Base-by-base conservation (phyloP, 2,113 vertebrate species). In the Mixornis gularis region DNA sequence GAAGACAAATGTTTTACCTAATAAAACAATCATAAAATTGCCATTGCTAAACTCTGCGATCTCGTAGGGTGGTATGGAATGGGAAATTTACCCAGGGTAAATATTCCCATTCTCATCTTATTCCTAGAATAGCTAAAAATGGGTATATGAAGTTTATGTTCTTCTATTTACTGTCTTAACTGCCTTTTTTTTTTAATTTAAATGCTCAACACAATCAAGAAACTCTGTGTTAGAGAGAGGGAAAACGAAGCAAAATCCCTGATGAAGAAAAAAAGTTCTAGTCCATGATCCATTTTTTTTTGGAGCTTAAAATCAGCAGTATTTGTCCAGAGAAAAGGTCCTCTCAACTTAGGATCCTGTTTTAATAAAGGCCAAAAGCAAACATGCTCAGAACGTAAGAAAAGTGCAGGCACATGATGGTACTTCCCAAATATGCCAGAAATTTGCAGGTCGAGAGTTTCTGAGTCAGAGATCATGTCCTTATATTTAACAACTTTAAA, bases 331-430 rank as follows among this genome's bases (percentile, higher is more conserved):
- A 64, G 24, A 22, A 91, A 71, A 84, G 8, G 17, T 89, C 13
- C 2, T 79, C 32, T 36, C 18, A 51, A 9, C 5, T 79, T 32
- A 30, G 34, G 51, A 85, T 63, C 29, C 10, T 65, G 41, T 38
- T 89, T 91, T 49, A 65, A 87, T 12, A 69, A 91, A 87, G 32
- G 53, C 18, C 9, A 0, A 94, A 91, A 85, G 3, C 12, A 10
- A 82, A 79, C 1, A 3, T 0, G 0, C 0, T 16, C 30, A 26
- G 30, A 89, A 72, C 14, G 8, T 4, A 27, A 32, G 32, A 66
- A 83, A 90, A 78, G 17, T 7, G 4, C 13, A 49, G 55, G 43
- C 44, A 19, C 30, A 58, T 17, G 32, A 79, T 2, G 1, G 26
- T 46, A 34, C 43, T 63, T 82, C 55, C 53, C 26, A 94, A 79